Evolutionary conservation across 2,888 invertebrate species (phyloP).

Genomic region (Ichneumoninae sp.): DNA sequence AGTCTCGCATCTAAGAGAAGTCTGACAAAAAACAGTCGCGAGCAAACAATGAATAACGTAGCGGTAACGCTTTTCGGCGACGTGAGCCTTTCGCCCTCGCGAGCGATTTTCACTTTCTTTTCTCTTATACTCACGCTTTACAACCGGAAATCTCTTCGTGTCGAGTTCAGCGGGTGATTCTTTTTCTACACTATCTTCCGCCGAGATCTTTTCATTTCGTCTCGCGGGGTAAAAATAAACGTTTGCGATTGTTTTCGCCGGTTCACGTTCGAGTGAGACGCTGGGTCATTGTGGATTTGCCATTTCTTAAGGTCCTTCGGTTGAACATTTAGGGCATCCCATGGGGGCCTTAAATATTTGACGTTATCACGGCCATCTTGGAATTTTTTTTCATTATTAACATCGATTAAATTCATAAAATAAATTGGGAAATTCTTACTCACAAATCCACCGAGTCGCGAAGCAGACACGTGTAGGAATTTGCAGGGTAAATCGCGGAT

Average conservation of each 20-base stretch:
- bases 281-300: not conserved
- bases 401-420: no score
- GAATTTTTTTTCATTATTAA: no score
- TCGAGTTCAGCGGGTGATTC: not conserved
- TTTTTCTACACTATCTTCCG: not conserved
- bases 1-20: conserved; percentile 10
- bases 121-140: not conserved
- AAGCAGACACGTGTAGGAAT: no score
- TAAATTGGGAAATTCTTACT: no score
- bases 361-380: no score
- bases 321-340: no score
- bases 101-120: not conserved
- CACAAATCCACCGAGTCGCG: no score
- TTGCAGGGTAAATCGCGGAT: no score
- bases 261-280: not conserved
- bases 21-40: not conserved
- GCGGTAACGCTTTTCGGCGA: conserved; percentile 6
- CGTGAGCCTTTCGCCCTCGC: not conserved
- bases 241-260: not conserved
- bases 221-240: not conserved
- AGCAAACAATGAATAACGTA: conserved; percentile 25
- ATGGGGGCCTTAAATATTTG: no score
- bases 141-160: conserved; percentile 3
- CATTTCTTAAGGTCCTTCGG: not conserved
- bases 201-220: not conserved